A percentile compares a stretch with the other conserved stretches of the same genome.
Conservation (phyloP, 2,113 vertebrate genomes). For the Epinephelus lanceolatus region DNA sequence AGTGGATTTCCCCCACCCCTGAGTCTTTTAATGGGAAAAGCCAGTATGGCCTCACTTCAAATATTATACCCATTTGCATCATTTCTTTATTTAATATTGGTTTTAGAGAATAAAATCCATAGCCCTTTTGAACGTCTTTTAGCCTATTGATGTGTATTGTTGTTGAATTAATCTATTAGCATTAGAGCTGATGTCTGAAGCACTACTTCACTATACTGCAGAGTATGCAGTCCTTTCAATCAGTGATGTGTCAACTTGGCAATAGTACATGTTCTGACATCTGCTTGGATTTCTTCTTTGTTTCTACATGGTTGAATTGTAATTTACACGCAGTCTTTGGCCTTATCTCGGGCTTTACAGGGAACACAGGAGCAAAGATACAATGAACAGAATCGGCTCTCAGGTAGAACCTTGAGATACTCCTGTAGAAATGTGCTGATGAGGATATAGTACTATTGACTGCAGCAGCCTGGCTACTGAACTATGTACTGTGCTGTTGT, state of each 20-base stretch:
- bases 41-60: conserved; percentile 2
- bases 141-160: neutral
- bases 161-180: neutral
- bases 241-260: neutral
- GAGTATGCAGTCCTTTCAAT: neutral
- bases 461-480: conserved; percentile 3
- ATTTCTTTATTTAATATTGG: conserved; percentile 5
- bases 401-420: conserved; percentile 42
- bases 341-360: neutral
- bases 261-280: neutral
- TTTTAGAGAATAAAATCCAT: neutral
- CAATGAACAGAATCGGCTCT: conserved; percentile 3
- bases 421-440: conserved; percentile 4
- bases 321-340: neutral
- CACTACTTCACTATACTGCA: neutral
- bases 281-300: neutral
- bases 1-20: conserved; percentile 14
- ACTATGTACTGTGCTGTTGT: neutral
- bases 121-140: neutral
- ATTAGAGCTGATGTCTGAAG: neutral
- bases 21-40: conserved; percentile 1
- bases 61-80: conserved; percentile 1
- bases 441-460: conserved; percentile 4
- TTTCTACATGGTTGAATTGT: neutral
- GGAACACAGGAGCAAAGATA: neutral